Conservation (phyloP, 2,113 vertebrate species). For the Cephalopholis sonnerati region DNA sequence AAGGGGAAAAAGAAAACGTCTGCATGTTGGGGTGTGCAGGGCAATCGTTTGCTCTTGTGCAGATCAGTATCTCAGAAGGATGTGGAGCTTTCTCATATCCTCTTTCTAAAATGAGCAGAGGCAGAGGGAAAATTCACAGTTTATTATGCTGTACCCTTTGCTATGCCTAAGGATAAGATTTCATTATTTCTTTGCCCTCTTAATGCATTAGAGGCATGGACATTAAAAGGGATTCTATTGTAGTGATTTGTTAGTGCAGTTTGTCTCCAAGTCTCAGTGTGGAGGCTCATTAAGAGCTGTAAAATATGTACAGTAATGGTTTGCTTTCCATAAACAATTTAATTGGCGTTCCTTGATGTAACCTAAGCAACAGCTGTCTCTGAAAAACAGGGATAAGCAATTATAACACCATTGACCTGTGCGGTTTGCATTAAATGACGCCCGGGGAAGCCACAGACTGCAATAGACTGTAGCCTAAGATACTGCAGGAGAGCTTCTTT, state of each 20-base stretch:
- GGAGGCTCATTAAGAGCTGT: slow-evolving; percentile 36
- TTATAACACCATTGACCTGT: slow-evolving; percentile 58
- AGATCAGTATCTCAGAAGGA: slow-evolving; percentile 37
- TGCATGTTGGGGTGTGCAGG: neutral
- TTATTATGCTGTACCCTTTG: slow-evolving; percentile 20
- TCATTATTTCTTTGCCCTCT: slow-evolving; percentile 23
- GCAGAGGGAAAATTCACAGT: slow-evolving; percentile 1
- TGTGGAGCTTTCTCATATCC: slow-evolving; percentile 32
- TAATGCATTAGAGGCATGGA: slow-evolving; percentile 5
- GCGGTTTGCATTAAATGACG: slow-evolving; percentile 49
- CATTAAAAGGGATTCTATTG: slow-evolving; percentile 5
- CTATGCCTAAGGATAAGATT: slow-evolving; percentile 36
- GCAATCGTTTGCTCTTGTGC: slow-evolving; percentile 36
- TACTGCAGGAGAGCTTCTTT: slow-evolving; percentile 46
- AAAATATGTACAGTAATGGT: slow-evolving; percentile 18
- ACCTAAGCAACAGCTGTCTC: slow-evolving; percentile 18
- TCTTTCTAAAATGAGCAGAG: slow-evolving; percentile 30
- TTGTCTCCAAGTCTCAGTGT: slow-evolving; percentile 4
- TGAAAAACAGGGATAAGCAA: slow-evolving; percentile 40
- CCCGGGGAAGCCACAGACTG: slow-evolving; percentile 31
- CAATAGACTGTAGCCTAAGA: slow-evolving; percentile 39
- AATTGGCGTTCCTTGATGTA: slow-evolving; percentile 24
- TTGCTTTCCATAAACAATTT: slow-evolving; percentile 26
- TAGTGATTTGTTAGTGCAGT: slow-evolving; percentile 21
- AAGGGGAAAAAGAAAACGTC: slow-evolving; percentile 4